Evolutionary conservation across 2,888 invertebrate species (phyloP).

Genomic region (Cantharis nigra): DNA sequence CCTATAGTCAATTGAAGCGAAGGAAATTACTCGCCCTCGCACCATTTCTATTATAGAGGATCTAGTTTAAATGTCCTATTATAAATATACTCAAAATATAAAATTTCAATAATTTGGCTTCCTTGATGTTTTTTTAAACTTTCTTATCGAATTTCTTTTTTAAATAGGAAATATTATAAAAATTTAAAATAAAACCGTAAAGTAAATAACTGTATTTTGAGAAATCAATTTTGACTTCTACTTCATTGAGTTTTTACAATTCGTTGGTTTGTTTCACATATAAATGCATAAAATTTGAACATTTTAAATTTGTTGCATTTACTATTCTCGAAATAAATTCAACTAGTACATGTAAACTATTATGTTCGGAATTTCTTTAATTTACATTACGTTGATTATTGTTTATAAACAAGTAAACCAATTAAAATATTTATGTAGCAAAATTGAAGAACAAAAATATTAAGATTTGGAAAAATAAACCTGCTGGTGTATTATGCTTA

Average conservation of each 20-base stretch:
- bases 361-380: not conserved
- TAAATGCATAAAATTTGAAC: not conserved
- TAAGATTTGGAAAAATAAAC: not conserved
- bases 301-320: not conserved
- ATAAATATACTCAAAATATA: not conserved
- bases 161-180: not conserved
- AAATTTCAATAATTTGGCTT: constrained; percentile 12
- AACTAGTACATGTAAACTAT: not conserved
- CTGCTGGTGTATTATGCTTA: not conserved
- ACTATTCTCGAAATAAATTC: not conserved
- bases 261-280: constrained; percentile 9
- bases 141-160: not conserved
- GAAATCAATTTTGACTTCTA: constrained; percentile 24
- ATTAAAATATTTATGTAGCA: not conserved
- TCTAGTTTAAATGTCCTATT: constrained; percentile 4
- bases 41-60: constrained; percentile 28
- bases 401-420: not conserved
- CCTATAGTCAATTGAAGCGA: constrained; percentile 30
- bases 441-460: not conserved
- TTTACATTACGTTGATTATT: not conserved
- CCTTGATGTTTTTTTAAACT: not conserved
- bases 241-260: constrained; percentile 26
- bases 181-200: not conserved
- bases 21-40: constrained; percentile 31
- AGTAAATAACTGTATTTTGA: constrained; percentile 15